Evolutionary conservation across 2,797 vertebrate species (phyloP), one percentile per base, ranked within the genome.

Genomic region (Lagodon rhomboides): DNA sequence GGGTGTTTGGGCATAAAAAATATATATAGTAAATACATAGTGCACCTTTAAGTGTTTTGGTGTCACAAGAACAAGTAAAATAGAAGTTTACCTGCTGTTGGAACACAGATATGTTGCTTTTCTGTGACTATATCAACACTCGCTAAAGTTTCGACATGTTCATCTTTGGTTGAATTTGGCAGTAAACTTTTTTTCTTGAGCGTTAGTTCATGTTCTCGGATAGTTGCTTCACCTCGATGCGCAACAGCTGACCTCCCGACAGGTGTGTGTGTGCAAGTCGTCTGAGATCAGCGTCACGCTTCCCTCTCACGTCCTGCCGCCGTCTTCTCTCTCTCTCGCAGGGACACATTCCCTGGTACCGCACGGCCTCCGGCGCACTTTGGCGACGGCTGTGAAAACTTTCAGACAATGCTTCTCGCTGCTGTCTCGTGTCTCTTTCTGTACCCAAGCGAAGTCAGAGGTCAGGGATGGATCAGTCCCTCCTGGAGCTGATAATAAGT

Each of bases 191-290:
- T 34, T 34, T 34, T 9, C 6, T 6, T 34, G 7, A 34, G 8
- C 9, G 34, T 34, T 34, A 9, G 34, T 9, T 34, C 7, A 9
- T 9, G 34, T 34, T 8, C 34, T 34, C 34, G 34, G 8, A 34
- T 34, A 34, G 34, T 9, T 34, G 34, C 34, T 9, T 34, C 34
- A 34, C 34, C 34, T 34, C 34, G 34, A 34, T 34, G 34, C 8
- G 34, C 34, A 34, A 34, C 43, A 44, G 43, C 43, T 41, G 25
- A 41, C 49, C 27, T 66, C 27, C 3, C 3, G 54, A 79, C 79
- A 11, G 49, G 77, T 77, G 20, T 77, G 80, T 77, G 80, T 80
- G 51, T 62, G 30, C 10, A 4, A 55, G 59, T 82, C 73, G 27
- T 13, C 16, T 44, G 51, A 68, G 67, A 70, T 86, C 69, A 73